These are phyloP conservation scores for Girardinus metallicus DNA, from an alignment of 2,797 vertebrate genomes.

Conservation along the genomic window DNA sequence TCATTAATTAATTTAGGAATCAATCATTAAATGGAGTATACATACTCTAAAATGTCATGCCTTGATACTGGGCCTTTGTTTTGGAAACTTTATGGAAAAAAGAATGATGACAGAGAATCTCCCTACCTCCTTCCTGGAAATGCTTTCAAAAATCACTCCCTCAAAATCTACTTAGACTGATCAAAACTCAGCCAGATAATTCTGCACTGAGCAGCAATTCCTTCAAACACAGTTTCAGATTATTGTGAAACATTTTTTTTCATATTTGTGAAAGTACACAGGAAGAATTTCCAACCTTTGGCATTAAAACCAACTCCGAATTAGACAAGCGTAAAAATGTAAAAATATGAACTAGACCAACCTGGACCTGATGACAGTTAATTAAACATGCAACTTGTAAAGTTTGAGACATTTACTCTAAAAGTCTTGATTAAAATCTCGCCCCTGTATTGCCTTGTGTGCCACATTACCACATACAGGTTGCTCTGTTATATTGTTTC, in stretches of 20 bases:
- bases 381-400: background rate
- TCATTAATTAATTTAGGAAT: too few relatives aligned
- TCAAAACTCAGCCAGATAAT: background rate
- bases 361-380: background rate
- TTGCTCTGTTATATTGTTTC: background rate
- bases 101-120: background rate
- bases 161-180: background rate
- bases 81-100: background rate
- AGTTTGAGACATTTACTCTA: background rate
- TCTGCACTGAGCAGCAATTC: background rate
- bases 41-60: too few relatives aligned
- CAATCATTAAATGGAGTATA: too few relatives aligned
- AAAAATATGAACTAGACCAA: background rate
- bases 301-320: background rate
- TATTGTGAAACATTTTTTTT: background rate
- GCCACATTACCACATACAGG: background rate
- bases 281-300: background rate
- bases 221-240: background rate
- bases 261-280: background rate
- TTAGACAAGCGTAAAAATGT: background rate
- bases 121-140: background rate
- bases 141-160: background rate
- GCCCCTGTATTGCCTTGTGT: background rate
- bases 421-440: background rate
- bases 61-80: background rate